Conservation (phyloP, 1,140 invertebrate genomes). For the Pinna nobilis region DNA sequence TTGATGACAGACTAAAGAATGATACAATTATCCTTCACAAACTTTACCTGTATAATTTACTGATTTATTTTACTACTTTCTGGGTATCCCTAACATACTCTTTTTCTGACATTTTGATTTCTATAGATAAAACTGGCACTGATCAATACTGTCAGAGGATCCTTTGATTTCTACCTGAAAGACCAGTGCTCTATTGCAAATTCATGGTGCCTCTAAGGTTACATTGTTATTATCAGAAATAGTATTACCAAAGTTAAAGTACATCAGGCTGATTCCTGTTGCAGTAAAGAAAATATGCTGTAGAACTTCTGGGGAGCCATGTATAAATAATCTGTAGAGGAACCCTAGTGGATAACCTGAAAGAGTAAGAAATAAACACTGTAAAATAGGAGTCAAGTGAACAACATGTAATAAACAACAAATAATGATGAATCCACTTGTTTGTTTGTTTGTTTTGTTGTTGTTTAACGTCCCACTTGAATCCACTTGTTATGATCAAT, state of each 20-base stretch:
- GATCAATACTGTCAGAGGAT: not conserved
- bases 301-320: slow-evolving; percentile 75
- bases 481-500: too few species aligned
- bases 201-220: not conserved
- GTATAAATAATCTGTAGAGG: slow-evolving; percentile 80
- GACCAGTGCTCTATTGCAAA: not conserved
- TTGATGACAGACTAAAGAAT: too few species aligned
- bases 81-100: not conserved
- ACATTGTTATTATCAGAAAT: not conserved
- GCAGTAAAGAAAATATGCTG: slow-evolving; percentile 87
- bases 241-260: slow-evolving; percentile 87
- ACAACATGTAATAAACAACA: too few species aligned
- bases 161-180: not conserved
- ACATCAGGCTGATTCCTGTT: slow-evolving; percentile 83
- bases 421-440: too few species aligned
- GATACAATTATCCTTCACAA: too few species aligned
- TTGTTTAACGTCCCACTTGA: too few species aligned
- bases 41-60: too few species aligned
- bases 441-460: too few species aligned
- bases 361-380: too few species aligned
- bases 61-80: not conserved
- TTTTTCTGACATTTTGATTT: not conserved
- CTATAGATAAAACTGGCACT: not conserved
- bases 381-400: too few species aligned
- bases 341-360: slow-evolving; percentile 87